Evolutionary conservation across 2,113 vertebrate species (phyloP).

Genomic region (Podarcis raffonei): DNA sequence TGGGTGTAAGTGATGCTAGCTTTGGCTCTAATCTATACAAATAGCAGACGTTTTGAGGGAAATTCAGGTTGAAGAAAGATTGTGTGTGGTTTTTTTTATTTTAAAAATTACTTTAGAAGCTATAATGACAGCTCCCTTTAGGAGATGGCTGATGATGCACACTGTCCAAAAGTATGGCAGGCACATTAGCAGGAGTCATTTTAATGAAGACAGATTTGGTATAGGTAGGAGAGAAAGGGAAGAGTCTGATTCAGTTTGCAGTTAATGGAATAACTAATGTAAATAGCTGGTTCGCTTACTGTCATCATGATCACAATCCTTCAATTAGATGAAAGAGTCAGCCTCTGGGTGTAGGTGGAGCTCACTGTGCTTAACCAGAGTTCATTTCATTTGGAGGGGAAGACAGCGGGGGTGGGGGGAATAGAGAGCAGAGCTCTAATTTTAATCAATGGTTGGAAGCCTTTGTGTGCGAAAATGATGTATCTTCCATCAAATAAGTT

Average conservation of each 20-base stretch:
- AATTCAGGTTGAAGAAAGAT: slow-evolving; percentile 38
- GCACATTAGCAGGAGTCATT: slow-evolving; percentile 16
- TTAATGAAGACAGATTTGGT: slow-evolving; percentile 23
- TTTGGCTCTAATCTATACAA: slow-evolving; percentile 53
- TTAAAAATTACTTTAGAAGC: slow-evolving; percentile 21
- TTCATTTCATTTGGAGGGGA: not conserved
- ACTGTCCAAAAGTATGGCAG: slow-evolving; percentile 19
- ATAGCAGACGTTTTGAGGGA: slow-evolving; percentile 25
- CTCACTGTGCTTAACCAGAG: not conserved
- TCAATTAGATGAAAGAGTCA: not conserved
- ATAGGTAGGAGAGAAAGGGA: slow-evolving; percentile 1
- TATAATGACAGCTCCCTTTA: slow-evolving; percentile 15
- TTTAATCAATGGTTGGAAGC: not conserved
- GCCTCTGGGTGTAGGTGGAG: not conserved
- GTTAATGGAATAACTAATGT: not conserved
- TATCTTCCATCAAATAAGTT: not conserved
- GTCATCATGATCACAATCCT: not conserved
- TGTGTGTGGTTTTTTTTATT: not conserved
- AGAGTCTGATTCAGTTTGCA: slow-evolving; percentile 23
- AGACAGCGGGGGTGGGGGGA: not conserved
- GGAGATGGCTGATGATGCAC: slow-evolving; percentile 22
- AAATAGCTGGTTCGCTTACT: slow-evolving; percentile 8
- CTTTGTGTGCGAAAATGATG: not conserved
- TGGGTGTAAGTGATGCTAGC: slow-evolving; percentile 44
- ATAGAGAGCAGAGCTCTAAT: slow-evolving; percentile 14